Evolutionary conservation across 1,140 invertebrate species (phyloP), one percentile per base, ranked within the genome.

Genomic region (Drosophila bipectinata): DNA sequence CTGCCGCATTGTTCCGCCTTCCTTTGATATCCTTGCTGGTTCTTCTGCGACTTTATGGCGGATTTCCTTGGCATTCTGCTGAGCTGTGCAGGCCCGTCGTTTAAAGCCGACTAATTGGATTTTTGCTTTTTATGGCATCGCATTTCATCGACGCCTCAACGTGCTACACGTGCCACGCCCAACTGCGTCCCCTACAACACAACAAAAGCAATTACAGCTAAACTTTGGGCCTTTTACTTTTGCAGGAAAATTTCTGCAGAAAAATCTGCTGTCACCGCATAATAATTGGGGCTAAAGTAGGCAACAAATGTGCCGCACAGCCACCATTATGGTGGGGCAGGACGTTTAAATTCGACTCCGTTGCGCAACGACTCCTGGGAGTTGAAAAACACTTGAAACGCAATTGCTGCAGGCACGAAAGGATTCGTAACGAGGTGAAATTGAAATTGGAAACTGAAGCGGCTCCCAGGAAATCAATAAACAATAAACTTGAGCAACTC

Each of bases 181-280:
- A 56, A n/a, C 28, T 34, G 53, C 63, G 52, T 57, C 59, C 51
- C 6, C 4, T 6, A 6, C 26, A 49, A 77, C 71, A 77, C 52
- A 77, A 77, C 52, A 77, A 76, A 82, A 79, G 83, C 78, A 88
- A 88, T 88, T 88, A 88, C 83, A 88, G 76, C 47, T 12, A 44
- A 67, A 88, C 72, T 74, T 74, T 75, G 45, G 3, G 34, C 71
- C 71, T 47, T 47, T 18, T 18, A 58, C 58, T 60, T 52, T 34
- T 59, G 45, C 54, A 15, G 2, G 24, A 41, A 53, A 61, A 39
- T 66, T 66, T 67, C 34, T 61, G 56, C 45, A 55, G 41, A 77
- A 76, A 76, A 77, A 72, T 76, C 54, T 76, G 72, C 72, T 76
- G 72, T 76, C 72, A 76, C 72, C 62, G 72, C 72, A 76, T 52